Conservation (phyloP, 2,888 invertebrate genomes). For the Coleophora flavipennella region DNA sequence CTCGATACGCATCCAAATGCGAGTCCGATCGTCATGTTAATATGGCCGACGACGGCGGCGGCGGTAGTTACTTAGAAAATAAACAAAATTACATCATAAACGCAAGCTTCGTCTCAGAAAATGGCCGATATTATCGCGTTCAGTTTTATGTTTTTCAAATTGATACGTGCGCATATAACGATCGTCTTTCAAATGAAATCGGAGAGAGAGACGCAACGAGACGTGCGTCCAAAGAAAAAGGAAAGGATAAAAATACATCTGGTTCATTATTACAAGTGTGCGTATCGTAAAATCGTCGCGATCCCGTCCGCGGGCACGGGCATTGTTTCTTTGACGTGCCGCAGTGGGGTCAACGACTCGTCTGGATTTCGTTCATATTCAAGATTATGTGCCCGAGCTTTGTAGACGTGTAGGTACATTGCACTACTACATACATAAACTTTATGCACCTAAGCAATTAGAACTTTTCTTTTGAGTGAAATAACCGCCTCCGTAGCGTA, state of each 20-base stretch:
- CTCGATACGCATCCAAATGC: no score
- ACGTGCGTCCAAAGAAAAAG: conserved; percentile 7
- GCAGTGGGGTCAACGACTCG: conserved; percentile 62
- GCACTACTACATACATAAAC: not conserved
- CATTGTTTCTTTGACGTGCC: conserved; percentile 66
- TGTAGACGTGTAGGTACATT: conserved; percentile 18
- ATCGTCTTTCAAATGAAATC: conserved; percentile 1
- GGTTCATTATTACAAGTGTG: conserved; percentile 19
- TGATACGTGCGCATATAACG: not conserved
- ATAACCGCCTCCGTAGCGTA: no score
- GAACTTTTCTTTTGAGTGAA: no score
- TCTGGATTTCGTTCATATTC: conserved; percentile 64
- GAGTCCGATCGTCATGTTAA: no score
- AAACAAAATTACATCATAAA: not conserved
- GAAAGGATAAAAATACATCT: conserved; percentile 9
- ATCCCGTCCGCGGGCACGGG: conserved; percentile 29
- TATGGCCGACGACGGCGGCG: no score
- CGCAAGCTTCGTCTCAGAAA: not conserved
- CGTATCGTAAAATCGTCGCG: conserved; percentile 28
- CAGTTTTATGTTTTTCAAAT: not conserved
- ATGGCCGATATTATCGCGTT: not conserved
- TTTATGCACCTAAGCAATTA: no score
- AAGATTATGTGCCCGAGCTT: conserved; percentile 31
- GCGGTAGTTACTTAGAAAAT: not conserved
- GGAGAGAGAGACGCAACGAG: conserved; percentile 13